phyloP scores from a whole-genome alignment of 35 echinoderm and acorn worm species.

The Heliocidaris erythrogramma region DNA sequence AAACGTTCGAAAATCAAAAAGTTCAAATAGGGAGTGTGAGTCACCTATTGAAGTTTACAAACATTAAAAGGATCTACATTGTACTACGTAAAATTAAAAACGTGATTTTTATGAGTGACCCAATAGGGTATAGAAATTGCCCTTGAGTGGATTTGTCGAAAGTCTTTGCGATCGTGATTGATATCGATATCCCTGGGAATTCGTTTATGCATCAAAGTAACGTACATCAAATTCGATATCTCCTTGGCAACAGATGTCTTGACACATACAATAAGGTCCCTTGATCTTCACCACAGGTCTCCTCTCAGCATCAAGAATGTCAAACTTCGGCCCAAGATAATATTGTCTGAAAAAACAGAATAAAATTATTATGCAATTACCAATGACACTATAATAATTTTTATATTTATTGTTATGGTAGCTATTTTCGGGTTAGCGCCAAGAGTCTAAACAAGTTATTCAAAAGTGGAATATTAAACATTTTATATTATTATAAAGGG shows the following conservation, averaged over 20 bases:
- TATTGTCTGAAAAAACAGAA: slow-evolving; percentile 15
- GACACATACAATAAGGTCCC: slow-evolving; percentile 74
- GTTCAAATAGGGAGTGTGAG: no score
- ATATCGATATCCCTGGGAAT: no score
- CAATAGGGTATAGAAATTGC: no score
- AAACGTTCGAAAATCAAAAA: no score
- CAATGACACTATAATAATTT: not conserved
- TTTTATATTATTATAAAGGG: no score
- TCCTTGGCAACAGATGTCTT: slow-evolving; percentile 71
- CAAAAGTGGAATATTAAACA: not conserved
- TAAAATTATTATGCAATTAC: not conserved
- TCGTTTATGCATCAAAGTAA: not conserved
- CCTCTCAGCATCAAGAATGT: slow-evolving; percentile 63
- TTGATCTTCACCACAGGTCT: slow-evolving; percentile 56
- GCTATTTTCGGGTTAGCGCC: not conserved
- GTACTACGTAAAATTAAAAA: no score
- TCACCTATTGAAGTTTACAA: no score
- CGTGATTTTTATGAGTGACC: no score
- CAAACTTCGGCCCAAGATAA: slow-evolving; percentile 41
- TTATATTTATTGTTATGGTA: not conserved
- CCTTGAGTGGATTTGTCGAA: no score
- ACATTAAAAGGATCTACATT: no score
- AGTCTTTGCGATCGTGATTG: no score
- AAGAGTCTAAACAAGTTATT: not conserved
- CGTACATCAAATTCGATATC: slow-evolving; percentile 72